Conservation (phyloP, 1,140 invertebrate species). For the Calosoma granatense region DNA sequence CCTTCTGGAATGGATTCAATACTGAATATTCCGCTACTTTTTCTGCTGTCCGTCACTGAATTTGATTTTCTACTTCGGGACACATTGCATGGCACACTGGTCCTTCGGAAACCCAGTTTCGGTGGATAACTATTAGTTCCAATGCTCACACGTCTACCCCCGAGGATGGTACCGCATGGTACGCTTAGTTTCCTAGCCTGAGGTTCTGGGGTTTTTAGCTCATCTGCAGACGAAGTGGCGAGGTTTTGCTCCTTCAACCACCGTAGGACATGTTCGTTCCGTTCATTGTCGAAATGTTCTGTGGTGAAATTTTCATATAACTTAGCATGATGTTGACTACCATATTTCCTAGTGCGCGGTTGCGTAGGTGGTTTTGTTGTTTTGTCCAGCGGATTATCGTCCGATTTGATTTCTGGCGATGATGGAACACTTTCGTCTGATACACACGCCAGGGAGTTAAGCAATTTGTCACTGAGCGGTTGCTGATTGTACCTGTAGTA, state of each 20-base stretch:
- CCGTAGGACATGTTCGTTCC: slow-evolving; percentile 31
- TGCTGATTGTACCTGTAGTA: slow-evolving; percentile 32
- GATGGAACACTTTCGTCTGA: slow-evolving; percentile 16
- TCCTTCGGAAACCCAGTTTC: neutral
- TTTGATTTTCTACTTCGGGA: neutral
- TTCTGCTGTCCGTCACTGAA: neutral
- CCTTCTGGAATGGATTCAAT: slow-evolving; percentile 3
- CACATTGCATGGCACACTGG: neutral
- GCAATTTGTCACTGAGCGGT: slow-evolving; percentile 28
- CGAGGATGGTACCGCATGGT: neutral
- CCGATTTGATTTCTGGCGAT: slow-evolving; percentile 5
- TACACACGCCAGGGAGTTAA: slow-evolving; percentile 29
- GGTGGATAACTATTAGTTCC: neutral
- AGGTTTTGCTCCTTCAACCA: slow-evolving; percentile 33
- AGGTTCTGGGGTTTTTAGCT: neutral
- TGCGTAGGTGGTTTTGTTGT: neutral
- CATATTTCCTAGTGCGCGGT: slow-evolving; percentile 25
- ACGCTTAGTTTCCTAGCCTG: neutral
- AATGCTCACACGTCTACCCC: neutral
- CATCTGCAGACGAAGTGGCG: neutral
- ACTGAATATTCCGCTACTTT: neutral
- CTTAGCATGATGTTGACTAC: slow-evolving; percentile 29
- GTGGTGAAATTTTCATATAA: slow-evolving; percentile 28
- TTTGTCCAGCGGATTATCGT: neutral
- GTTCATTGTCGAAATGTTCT: slow-evolving; percentile 22